These are phyloP conservation scores for Micrasema minimum DNA, from an alignment of 1,140 invertebrate genomes.

Conservation along the genomic window DNA sequence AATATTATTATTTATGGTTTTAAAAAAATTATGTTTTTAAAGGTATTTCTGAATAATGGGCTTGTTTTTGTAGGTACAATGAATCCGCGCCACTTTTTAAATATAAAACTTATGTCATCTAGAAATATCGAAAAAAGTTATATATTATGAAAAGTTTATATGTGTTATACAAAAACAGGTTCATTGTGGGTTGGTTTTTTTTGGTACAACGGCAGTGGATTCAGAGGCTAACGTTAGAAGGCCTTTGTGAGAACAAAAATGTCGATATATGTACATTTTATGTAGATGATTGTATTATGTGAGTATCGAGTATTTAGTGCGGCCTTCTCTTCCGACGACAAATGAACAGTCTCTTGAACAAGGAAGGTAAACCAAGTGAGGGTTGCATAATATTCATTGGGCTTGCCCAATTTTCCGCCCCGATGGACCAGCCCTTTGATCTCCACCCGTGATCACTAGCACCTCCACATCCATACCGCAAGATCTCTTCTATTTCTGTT, in stretches of 20 bases:
- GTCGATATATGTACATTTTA: background rate
- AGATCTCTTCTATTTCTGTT: constrained; percentile 40
- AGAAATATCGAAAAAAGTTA: no score
- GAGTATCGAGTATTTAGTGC: no score
- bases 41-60: no score
- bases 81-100: no score
- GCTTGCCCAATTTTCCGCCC: constrained; percentile 45
- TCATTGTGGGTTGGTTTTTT: no score
- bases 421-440: constrained; percentile 43
- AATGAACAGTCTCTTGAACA: constrained; percentile 40
- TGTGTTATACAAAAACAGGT: no score
- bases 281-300: no score
- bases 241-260: background rate
- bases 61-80: no score
- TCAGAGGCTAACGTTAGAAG: background rate
- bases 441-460: constrained; percentile 36
- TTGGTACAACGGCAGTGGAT: background rate
- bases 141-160: no score
- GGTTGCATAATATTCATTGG: constrained; percentile 52
- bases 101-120: no score
- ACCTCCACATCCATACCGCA: constrained; percentile 20
- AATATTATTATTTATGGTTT: no score
- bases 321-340: constrained; percentile 6
- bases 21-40: no score
- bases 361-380: constrained; percentile 37